Percentiles rank a stretch among this genome's conserved stretches.
These are phyloP conservation scores for Flexamia atlantica DNA, from an alignment of 2,888 invertebrate genomes.

Conservation along the genomic window DNA sequence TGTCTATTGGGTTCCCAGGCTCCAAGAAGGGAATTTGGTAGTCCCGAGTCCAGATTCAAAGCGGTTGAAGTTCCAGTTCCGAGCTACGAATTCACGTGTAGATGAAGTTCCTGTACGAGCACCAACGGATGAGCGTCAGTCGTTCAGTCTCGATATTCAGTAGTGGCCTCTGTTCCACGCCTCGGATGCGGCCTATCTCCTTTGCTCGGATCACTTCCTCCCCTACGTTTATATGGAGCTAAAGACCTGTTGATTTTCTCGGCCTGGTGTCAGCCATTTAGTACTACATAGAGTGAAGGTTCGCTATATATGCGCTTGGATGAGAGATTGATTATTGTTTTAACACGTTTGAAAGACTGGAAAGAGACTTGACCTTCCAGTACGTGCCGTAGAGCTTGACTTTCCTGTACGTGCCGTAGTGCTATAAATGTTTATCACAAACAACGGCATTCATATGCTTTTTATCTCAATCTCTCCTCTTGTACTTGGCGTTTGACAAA, in stretches of 20 bases:
- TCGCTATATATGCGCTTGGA: too few species aligned
- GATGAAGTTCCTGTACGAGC: background rate
- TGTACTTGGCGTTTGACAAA: too few species aligned
- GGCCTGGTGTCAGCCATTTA: background rate
- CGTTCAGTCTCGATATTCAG: background rate
- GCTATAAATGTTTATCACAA: too few species aligned
- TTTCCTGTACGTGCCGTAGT: too few species aligned
- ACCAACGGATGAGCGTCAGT: background rate
- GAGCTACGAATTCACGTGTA: background rate
- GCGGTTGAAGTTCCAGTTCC: background rate
- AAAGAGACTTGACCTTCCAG: too few species aligned
- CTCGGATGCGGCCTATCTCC: background rate
- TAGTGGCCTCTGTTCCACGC: background rate
- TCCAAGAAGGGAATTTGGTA: conserved; percentile 14
- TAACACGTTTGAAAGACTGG: too few species aligned
- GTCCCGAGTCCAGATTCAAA: background rate
- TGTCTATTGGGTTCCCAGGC: conserved; percentile 43
- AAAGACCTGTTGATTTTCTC: background rate
- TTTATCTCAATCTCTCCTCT: too few species aligned
- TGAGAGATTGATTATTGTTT: too few species aligned
- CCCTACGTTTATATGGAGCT: background rate
- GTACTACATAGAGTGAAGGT: too few species aligned
- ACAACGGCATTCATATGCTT: too few species aligned
- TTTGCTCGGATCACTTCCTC: background rate
- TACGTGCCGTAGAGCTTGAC: too few species aligned